Percentiles rank a stretch among this genome's conserved stretches.
These are phyloP conservation scores for Anastatus disparis DNA, from an alignment of 1,140 invertebrate species.

Conservation along the genomic window DNA sequence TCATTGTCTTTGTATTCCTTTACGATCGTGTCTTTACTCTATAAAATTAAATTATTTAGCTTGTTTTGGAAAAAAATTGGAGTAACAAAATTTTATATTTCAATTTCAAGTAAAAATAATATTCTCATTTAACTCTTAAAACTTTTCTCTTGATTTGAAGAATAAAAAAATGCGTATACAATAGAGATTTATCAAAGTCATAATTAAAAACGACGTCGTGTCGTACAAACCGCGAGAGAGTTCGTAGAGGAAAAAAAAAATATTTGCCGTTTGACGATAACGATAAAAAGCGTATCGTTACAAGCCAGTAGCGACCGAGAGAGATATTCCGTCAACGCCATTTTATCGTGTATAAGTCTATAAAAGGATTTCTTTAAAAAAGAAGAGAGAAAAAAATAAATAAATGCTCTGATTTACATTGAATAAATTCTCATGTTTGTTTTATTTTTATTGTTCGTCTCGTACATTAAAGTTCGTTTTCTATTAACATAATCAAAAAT, in stretches of 20 bases:
- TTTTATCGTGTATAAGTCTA: background rate
- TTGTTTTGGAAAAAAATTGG: too few relatives aligned
- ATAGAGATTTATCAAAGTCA: background rate
- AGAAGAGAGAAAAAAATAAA: too few relatives aligned
- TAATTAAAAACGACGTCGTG: slow-evolving; percentile 5
- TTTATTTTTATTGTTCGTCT: background rate
- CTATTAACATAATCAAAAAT: too few relatives aligned
- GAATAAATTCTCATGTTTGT: background rate
- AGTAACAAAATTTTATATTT: too few relatives aligned
- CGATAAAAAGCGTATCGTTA: slow-evolving; percentile 8
- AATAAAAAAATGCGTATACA: too few relatives aligned
- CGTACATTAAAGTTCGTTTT: too few relatives aligned
- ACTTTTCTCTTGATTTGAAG: too few relatives aligned
- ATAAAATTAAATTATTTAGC: too few relatives aligned
- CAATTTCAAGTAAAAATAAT: too few relatives aligned
- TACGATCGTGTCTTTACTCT: too few relatives aligned
- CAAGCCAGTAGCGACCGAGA: background rate
- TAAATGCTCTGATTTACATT: slow-evolving; percentile 11
- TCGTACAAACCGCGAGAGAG: background rate
- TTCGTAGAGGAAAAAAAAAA: background rate
- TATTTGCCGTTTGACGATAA: background rate
- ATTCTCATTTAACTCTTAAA: too few relatives aligned
- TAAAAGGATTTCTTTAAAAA: background rate
- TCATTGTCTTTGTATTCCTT: too few relatives aligned
- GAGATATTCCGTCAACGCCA: slow-evolving; percentile 10